Conservation (phyloP, 2,888 invertebrate genomes). For the Lasioglossum calceatum region DNA sequence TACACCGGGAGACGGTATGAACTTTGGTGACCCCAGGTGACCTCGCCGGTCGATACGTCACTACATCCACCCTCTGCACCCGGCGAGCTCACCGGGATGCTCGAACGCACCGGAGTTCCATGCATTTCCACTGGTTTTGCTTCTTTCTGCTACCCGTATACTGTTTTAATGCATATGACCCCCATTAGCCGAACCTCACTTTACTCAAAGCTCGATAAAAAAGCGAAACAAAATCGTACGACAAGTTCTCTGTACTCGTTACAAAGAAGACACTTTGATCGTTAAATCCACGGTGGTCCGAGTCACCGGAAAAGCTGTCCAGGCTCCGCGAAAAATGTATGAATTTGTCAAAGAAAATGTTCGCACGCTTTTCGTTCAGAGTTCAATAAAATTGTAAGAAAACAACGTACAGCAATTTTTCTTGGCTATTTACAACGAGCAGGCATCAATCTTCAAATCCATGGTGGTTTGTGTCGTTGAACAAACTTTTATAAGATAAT, state of each 20-base stretch:
- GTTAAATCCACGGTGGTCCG: neutral
- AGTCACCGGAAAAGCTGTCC: neutral
- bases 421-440: no score
- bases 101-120: slow-evolving; percentile 59
- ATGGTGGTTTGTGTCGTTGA: neutral
- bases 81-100: slow-evolving; percentile 54
- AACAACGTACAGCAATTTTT: neutral
- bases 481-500: neutral
- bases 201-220: neutral
- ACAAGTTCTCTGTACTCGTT: neutral
- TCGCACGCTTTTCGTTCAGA: neutral
- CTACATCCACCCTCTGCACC: slow-evolving; percentile 71
- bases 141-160: neutral
- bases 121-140: slow-evolving; percentile 43
- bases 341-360: neutral
- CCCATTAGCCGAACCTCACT: neutral
- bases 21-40: slow-evolving; percentile 83
- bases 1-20: slow-evolving; percentile 79
- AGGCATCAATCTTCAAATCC: neutral
- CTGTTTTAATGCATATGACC: neutral
- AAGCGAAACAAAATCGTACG: neutral
- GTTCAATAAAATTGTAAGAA: neutral
- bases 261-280: neutral
- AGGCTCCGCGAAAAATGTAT: neutral
- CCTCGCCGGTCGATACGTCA: slow-evolving; percentile 82